These are phyloP conservation scores for Esox lucius DNA, from an alignment of 2,797 vertebrate genomes.

Conservation along the genomic window DNA sequence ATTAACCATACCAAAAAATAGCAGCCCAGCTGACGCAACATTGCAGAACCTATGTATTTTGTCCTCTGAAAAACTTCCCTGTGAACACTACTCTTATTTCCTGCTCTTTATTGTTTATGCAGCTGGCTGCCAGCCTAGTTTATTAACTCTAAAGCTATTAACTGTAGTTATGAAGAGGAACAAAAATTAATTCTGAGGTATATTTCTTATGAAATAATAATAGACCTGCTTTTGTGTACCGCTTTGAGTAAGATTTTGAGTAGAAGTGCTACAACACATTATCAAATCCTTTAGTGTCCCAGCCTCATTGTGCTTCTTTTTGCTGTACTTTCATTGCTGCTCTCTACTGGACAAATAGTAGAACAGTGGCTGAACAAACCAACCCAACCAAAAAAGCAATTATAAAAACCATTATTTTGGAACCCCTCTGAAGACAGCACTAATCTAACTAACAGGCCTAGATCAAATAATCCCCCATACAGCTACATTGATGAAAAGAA, in stretches of 20 bases:
- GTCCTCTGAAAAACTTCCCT: background rate
- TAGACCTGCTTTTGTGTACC: background rate
- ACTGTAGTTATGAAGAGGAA: background rate
- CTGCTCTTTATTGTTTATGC: background rate
- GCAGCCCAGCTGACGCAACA: conserved; percentile 39
- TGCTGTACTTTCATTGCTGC: conserved; percentile 6
- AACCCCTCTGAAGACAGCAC: too few species aligned
- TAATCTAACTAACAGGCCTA: too few species aligned
- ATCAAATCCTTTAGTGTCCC: background rate
- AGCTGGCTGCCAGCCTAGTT: background rate
- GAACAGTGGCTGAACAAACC: background rate
- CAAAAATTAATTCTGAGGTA: background rate
- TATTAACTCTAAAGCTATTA: background rate
- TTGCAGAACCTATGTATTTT: conserved; percentile 12
- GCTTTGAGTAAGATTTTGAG: too few species aligned
- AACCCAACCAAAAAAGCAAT: background rate
- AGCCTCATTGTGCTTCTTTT: conserved; percentile 2
- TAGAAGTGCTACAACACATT: background rate
- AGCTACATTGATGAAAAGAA: too few species aligned
- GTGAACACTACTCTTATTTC: background rate
- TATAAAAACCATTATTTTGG: too few species aligned
- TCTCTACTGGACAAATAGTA: conserved; percentile 19
- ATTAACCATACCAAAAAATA: conserved; percentile 7
- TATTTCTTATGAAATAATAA: background rate
- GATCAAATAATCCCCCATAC: too few species aligned